phyloP scores from a whole-genome alignment of 2,113 vertebrate species.

The Pyxicephalus adspersus region DNA sequence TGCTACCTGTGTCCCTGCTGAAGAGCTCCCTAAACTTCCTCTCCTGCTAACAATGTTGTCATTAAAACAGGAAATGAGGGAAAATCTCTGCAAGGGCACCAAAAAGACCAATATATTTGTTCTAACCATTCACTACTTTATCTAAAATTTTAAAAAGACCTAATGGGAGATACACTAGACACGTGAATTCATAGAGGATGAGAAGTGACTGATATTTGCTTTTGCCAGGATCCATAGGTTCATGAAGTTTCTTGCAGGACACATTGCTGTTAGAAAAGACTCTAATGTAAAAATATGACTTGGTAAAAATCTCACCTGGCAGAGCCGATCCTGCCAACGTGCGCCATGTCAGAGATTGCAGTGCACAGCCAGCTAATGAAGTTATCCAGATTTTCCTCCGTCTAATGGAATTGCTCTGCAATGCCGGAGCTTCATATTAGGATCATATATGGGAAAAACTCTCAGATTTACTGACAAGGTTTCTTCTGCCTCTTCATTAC shows the following conservation, averaged over 20 bases:
- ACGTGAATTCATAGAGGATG: too few species aligned
- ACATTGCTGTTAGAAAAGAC: neutral
- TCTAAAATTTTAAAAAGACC: too few species aligned
- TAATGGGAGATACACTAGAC: too few species aligned
- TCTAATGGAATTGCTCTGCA: fast-evolving
- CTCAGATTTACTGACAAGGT: neutral
- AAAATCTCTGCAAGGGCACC: too few species aligned
- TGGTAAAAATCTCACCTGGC: neutral
- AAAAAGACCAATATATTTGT: too few species aligned
- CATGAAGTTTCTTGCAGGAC: neutral
- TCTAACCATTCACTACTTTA: too few species aligned
- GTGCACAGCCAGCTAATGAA: fast-evolving
- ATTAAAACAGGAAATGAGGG: too few species aligned
- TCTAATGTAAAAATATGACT: constrained; percentile 3
- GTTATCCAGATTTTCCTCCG: neutral
- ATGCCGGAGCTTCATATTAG: neutral
- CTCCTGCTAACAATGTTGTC: too few species aligned
- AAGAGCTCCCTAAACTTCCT: too few species aligned
- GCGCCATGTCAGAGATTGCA: fast-evolving
- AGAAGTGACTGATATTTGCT: too few species aligned
- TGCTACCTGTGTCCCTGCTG: too few species aligned
- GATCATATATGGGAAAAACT: constrained; percentile 24
- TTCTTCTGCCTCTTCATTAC: neutral
- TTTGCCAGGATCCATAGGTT: too few species aligned
- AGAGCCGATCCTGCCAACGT: neutral